Base-by-base conservation (phyloP, 2,888 invertebrate species). In the Sympetrum striolatum region DNA sequence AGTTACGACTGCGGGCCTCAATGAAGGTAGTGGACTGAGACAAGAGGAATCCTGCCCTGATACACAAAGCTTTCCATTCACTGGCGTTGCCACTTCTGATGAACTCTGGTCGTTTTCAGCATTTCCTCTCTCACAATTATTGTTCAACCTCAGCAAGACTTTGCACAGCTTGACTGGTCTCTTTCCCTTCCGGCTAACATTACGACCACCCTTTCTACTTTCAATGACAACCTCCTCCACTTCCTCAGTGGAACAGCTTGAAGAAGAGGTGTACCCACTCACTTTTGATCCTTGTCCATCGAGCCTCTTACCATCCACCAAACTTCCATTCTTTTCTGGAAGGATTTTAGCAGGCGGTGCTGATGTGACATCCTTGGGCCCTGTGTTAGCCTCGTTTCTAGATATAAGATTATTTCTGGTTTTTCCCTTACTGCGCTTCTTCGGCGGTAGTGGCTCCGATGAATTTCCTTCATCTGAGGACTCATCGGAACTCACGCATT, bases 1-100 rank as follows among this genome's bases (percentile, higher is more conserved):
- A 3, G 93, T 93, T 86, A 64, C 86, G 25, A 86, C 31, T 31
- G n/a, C 60, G 37, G 37, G 86, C 86, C 86, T 86, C 60, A 37
- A 37, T 0, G 53, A 53, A 12, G 86, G 64, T n/a, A 86, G 14
- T 37, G 86, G 86, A 60, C 86, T 86, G 35, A 86, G 58, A 22
- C 60, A n/a, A 14, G 37, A 37, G 37, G 86, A 39, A 58, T 86
- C 86, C 60, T 60, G 86, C 60, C 64, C 86, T n/a, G 86, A 22
- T 8, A n/a, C 60, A 60, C 60, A n/a, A 15, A 64, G 8, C 37
- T 86, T 86, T n/a, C 86, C 86, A 86, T 86, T 86, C 60, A 60
- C 15, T 18, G 60, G 31, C 2, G 44, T 58, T 58, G 82, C 53
- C 5, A 60, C 60, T 12, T 60, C 31, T 12, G 86, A 86, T 37